A percentile compares a stretch with the other conserved stretches of the same genome.
phyloP scores from a whole-genome alignment of 2,113 vertebrate species.

The Myotis lucifugus region DNA sequence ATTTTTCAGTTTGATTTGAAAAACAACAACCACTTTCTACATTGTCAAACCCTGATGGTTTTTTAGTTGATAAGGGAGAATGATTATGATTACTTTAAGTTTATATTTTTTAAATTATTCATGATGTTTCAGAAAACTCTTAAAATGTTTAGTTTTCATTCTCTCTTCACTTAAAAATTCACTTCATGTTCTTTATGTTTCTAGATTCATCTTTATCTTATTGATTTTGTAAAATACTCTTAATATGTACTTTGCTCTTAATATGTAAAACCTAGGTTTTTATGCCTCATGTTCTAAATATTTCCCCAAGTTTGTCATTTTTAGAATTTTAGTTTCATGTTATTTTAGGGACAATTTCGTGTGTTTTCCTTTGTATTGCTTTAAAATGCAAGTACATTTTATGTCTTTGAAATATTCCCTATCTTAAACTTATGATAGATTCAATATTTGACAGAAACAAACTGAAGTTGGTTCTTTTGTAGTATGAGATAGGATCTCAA shows the following conservation, averaged over 20 bases:
- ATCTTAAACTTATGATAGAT: slow-evolving; percentile 32
- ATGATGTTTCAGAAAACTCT: not conserved
- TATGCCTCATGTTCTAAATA: not conserved
- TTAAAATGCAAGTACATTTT: not conserved
- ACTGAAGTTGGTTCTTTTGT: not conserved
- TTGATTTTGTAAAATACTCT: not conserved
- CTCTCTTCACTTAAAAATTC: not conserved
- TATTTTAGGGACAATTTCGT: slow-evolving; percentile 7
- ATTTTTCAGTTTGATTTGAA: not conserved
- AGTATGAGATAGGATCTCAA: not conserved
- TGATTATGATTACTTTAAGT: not conserved
- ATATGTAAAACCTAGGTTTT: not conserved
- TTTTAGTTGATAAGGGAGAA: not conserved
- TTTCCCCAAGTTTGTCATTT: not conserved
- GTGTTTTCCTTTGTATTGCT: slow-evolving; percentile 2
- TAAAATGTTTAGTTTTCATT: not conserved
- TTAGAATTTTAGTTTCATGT: not conserved
- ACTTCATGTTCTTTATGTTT: not conserved
- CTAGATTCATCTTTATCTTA: not conserved
- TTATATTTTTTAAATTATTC: not conserved
- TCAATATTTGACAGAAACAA: slow-evolving; percentile 20
- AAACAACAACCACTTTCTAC: not conserved
- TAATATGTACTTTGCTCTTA: not conserved
- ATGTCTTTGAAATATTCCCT: not conserved
- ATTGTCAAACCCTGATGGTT: not conserved